Conservation (phyloP, 2,888 invertebrate species). For the Priocnemis perturbator region DNA sequence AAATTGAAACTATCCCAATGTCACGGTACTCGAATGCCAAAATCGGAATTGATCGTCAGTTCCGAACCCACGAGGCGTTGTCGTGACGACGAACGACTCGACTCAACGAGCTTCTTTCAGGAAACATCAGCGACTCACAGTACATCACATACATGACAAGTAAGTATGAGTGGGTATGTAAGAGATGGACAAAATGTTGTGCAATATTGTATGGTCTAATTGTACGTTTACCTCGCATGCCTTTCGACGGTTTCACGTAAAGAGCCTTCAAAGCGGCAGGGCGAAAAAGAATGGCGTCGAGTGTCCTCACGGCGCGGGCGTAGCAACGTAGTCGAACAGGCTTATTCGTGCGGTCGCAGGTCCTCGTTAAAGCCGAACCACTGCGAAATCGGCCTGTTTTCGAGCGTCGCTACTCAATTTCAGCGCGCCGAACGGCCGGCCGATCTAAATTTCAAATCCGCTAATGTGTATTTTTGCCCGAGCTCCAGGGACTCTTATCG, state of each 20-base stretch:
- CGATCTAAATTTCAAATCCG: constrained; percentile 72
- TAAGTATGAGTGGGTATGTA: constrained; percentile 62
- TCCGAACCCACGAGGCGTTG: constrained; percentile 16
- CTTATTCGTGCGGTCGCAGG: background rate
- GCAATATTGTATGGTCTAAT: too few relatives aligned
- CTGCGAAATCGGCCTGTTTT: constrained; percentile 52
- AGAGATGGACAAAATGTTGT: background rate
- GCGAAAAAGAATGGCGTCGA: too few relatives aligned
- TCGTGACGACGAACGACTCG: constrained; percentile 41
- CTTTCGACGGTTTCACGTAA: background rate
- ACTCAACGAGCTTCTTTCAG: constrained; percentile 73
- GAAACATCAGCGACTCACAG: constrained; percentile 73
- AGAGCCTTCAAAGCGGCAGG: too few relatives aligned
- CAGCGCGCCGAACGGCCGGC: constrained; percentile 26
- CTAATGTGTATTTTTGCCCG: constrained; percentile 73
- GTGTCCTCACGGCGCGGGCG: too few relatives aligned
- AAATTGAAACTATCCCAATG: background rate
- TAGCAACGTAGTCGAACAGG: too few relatives aligned
- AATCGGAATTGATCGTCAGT: constrained; percentile 22
- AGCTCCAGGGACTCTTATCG: constrained; percentile 57
- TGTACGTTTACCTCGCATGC: background rate
- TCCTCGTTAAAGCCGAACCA: constrained; percentile 14
- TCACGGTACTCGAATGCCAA: constrained; percentile 34
- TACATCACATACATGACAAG: constrained; percentile 75
- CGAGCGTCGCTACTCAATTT: constrained; percentile 49